phyloP scores from a whole-genome alignment of 2,888 invertebrate genomes.

The Catocala fraxini region DNA sequence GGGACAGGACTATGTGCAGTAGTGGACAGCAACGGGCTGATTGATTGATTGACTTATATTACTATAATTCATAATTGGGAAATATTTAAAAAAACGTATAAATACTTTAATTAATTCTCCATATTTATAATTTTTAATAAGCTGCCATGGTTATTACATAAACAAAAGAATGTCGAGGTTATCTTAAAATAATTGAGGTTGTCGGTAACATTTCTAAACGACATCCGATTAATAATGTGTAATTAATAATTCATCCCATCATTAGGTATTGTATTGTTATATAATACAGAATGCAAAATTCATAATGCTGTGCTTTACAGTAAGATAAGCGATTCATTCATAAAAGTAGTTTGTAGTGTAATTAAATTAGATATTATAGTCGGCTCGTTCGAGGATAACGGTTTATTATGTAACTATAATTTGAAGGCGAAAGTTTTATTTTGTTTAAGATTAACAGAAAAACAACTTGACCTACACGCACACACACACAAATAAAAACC shows the following conservation, averaged over 20 bases:
- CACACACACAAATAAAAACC: no score
- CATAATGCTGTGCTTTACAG: slow-evolving; percentile 9
- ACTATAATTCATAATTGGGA: no score
- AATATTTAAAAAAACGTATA: no score
- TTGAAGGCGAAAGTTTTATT: slow-evolving; percentile 1
- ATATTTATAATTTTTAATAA: background rate
- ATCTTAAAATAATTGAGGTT: background rate
- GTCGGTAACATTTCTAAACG: slow-evolving; percentile 41
- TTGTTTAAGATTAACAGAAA: background rate
- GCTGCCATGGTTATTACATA: background rate
- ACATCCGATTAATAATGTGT: slow-evolving; percentile 14
- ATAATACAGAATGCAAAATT: slow-evolving; percentile 9
- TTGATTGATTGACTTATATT: no score
- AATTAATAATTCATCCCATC: background rate
- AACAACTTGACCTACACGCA: background rate
- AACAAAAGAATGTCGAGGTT: slow-evolving; percentile 6
- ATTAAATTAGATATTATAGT: slow-evolving; percentile 9
- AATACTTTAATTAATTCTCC: no score
- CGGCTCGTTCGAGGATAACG: slow-evolving; percentile 1
- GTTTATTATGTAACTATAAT: background rate
- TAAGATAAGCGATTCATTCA: slow-evolving; percentile 23
- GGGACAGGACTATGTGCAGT: no score
- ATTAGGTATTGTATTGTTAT: slow-evolving; percentile 7
- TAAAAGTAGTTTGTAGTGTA: background rate
- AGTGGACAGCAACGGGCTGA: no score